phyloP scores from a whole-genome alignment of 30 jellyfish, hydroid and myxozoan species.

The Aurelia sp. region DNA sequence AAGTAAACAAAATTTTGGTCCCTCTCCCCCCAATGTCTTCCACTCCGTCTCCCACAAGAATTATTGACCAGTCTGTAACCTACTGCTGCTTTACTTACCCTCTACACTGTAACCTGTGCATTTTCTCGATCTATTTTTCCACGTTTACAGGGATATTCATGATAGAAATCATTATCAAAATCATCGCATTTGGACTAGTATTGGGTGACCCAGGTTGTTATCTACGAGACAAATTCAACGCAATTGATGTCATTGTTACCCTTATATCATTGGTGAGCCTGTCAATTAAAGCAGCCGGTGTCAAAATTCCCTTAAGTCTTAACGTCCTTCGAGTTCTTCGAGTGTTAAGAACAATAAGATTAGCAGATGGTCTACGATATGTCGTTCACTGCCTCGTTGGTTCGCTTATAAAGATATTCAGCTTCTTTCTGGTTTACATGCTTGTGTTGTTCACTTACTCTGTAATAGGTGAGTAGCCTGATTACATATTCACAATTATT shows the following conservation, averaged over 20 bases:
- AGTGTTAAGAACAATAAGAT: conserved; percentile 68
- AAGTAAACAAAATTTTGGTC: too few species aligned
- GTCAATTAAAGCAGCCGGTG: conserved; percentile 34
- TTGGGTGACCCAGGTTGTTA: conserved; percentile 78
- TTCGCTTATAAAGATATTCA: conserved; percentile 64
- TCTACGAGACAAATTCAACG: conserved; percentile 78
- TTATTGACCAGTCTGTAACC: too few species aligned
- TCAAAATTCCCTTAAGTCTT: conserved; percentile 42
- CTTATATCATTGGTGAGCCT: conserved; percentile 40
- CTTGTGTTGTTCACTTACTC: conserved; percentile 79
- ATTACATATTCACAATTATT: too few species aligned
- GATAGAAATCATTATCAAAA: conserved; percentile 74
- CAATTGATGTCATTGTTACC: conserved; percentile 62
- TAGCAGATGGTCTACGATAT: conserved; percentile 63
- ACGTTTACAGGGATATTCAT: conserved; percentile 63
- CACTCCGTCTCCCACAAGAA: too few species aligned
- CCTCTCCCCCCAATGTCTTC: too few species aligned
- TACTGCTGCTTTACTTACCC: too few species aligned
- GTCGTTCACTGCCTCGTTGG: conserved; percentile 77
- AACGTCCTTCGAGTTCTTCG: conserved; percentile 81
- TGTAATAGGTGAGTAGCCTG: conserved; percentile 65
- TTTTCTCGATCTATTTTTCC: too few species aligned
- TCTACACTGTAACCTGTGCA: too few species aligned
- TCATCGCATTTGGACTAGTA: conserved; percentile 76
- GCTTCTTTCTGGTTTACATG: conserved; percentile 66